These are phyloP conservation scores for Gephyroberyx darwinii DNA, from an alignment of 2,797 vertebrate genomes.

Conservation along the genomic window DNA sequence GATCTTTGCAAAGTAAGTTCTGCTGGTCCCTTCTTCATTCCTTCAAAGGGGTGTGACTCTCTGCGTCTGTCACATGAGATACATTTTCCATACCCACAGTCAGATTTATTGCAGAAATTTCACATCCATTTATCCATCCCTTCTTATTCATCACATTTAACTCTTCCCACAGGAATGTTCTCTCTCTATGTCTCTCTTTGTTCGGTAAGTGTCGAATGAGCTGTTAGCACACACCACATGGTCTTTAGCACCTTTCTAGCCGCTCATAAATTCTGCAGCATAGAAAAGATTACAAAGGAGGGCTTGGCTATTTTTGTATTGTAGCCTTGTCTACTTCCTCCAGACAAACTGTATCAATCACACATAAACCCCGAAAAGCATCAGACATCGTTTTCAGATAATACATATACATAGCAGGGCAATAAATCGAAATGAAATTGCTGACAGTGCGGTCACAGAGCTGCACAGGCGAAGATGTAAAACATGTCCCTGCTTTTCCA, in stretches of 20 bases:
- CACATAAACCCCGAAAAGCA: neutral
- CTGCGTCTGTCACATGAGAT: too few relatives aligned
- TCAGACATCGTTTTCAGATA: too few relatives aligned
- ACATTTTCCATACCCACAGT: neutral
- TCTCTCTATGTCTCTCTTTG: neutral
- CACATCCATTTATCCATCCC: neutral
- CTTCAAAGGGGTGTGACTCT: neutral
- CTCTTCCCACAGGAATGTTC: constrained; percentile 7
- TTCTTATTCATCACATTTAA: constrained; percentile 4
- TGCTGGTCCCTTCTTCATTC: too few relatives aligned
- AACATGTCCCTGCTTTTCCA: too few relatives aligned
- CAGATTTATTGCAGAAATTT: constrained; percentile 5
- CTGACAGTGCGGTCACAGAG: too few relatives aligned
- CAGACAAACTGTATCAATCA: constrained; percentile 15
- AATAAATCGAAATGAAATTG: too few relatives aligned
- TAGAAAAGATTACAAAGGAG: constrained; percentile 6
- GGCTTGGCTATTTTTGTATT: constrained; percentile 13
- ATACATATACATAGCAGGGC: too few relatives aligned
- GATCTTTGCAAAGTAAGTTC: too few relatives aligned
- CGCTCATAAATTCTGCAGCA: too few relatives aligned
- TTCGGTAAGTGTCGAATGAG: neutral
- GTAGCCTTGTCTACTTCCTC: constrained; percentile 3
- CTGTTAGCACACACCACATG: constrained; percentile 7
- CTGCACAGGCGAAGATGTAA: too few relatives aligned
- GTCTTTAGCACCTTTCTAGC: neutral